Evolutionary conservation across 2,797 vertebrate genomes (phyloP), one percentile per base, ranked within the genome.

Genomic region (Argyrosomus regius): DNA sequence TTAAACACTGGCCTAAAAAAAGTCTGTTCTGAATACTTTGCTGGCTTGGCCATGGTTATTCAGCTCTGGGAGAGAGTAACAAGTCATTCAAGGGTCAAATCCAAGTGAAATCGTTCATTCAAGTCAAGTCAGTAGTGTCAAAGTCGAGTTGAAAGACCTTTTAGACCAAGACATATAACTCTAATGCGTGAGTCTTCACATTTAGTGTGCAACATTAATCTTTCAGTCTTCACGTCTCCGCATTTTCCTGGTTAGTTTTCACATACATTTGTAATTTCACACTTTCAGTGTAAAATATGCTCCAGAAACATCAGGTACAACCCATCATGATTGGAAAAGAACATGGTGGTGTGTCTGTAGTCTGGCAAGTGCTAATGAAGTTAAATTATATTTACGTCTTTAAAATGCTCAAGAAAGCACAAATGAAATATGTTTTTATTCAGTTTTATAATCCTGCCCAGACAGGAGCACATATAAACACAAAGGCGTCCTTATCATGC

Each of bases 51-150:
- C 59, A 68, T 22, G 17, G 45, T 4, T 68, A 31, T 50, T 24
- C 28, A 45, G 59, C 68, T 69, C 50, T 65, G 62, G 24, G n/a
- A 48, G 22, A 58, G 24, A 72, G 49, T 1, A 66, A 49, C 1
- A 64, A 73, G n/a, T 48, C 22, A 68, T 66, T 80, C 26, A 39
- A 70, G 24, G 53, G 18, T 68, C 6, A 61, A 52, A 6, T 56
- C 41, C 5, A 64, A 39, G 26, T 59, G 2, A 77, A 31, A 39
- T 57, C n/a, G 57, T 39, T 39, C 35, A 39, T 39, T 9, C 35
- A 9, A 39, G 35, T 39, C 9, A 57, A 56, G 39, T 67, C 52
- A 72, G 60, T 3, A 7, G 46, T 49, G 52, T 72, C 22, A 68
- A 28, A 63, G 20, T 52, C 1, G 0, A 69, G 22, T 6, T 63